Percentiles rank a stretch among this genome's conserved stretches.
Evolutionary conservation across 1,140 invertebrate species (phyloP).

Genomic region (Bombus terrestris): DNA sequence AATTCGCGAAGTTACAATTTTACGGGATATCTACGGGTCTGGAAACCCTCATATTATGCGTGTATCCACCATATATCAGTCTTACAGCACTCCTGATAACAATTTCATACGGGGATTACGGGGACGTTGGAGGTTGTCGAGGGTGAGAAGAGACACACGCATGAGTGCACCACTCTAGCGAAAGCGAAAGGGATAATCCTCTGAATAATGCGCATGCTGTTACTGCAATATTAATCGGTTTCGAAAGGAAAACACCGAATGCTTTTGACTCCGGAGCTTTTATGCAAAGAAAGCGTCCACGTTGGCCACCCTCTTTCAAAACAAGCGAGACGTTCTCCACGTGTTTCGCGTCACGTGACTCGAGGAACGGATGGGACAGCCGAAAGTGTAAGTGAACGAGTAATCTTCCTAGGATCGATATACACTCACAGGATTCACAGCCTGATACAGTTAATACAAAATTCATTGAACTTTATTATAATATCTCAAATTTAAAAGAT

Average conservation of each 20-base stretch:
- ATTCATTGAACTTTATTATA: no score
- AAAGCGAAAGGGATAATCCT: slow-evolving; percentile 74
- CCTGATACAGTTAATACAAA: no score
- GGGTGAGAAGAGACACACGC: slow-evolving; percentile 41
- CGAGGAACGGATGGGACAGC: background rate
- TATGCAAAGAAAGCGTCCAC: slow-evolving; percentile 19
- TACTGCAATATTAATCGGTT: slow-evolving; percentile 74
- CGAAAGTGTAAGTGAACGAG: background rate
- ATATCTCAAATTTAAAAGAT: no score
- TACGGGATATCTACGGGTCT: slow-evolving; percentile 33
- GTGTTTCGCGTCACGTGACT: background rate
- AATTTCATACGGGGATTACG: slow-evolving; percentile 76
- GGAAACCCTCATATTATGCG: slow-evolving; percentile 55
- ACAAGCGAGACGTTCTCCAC: no score
- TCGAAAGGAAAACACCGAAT: slow-evolving; percentile 52
- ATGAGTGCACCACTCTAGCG: slow-evolving; percentile 46
- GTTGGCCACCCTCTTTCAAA: background rate
- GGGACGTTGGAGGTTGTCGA: slow-evolving; percentile 20
- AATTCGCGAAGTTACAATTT: slow-evolving; percentile 47
- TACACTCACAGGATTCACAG: no score
- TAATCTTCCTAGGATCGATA: background rate
- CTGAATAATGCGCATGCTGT: slow-evolving; percentile 74
- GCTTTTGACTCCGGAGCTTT: slow-evolving; percentile 36
- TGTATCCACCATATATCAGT: slow-evolving; percentile 71
- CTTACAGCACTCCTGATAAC: slow-evolving; percentile 73